Percentiles rank a stretch among this genome's conserved stretches.
phyloP scores from a whole-genome alignment of 2,888 invertebrate species.

The Euplexia lucipara region DNA sequence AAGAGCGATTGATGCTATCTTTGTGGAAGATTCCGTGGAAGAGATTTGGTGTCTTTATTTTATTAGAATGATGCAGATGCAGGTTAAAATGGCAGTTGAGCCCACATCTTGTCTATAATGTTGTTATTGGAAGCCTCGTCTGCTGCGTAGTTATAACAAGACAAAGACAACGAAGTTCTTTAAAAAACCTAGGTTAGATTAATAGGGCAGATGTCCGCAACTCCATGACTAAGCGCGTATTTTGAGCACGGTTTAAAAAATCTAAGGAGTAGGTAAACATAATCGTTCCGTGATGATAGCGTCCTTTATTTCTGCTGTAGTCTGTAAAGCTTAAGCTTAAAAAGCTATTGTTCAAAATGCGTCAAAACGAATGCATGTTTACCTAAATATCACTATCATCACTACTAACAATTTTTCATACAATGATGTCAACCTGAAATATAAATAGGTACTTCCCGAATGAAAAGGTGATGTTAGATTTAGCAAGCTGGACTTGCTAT shows the following conservation, averaged over 20 bases:
- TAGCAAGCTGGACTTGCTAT: not conserved
- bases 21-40: conserved; percentile 24
- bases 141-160: not conserved
- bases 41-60: conserved; percentile 1
- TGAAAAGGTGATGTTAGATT: conserved; percentile 11
- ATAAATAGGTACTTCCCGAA: conserved; percentile 32
- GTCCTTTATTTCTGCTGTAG: conserved; percentile 48
- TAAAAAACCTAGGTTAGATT: too few species aligned
- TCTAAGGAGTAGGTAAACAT: conserved; percentile 20
- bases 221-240: too few species aligned
- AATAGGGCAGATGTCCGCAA: too few species aligned
- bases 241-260: too few species aligned
- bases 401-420: conserved; percentile 46
- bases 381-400: too few species aligned
- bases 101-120: not conserved
- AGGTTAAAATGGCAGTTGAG: conserved; percentile 1
- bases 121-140: not conserved
- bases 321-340: conserved; percentile 46
- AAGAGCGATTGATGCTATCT: conserved; percentile 21
- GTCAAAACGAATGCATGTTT: too few species aligned
- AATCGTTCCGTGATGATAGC: conserved; percentile 38
- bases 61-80: not conserved
- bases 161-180: not conserved
- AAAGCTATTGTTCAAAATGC: conserved; percentile 50
- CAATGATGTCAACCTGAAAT: conserved; percentile 40